Evolutionary conservation across 1,140 invertebrate genomes (phyloP).

Genomic region (Daktulosphaira vitifoliae): DNA sequence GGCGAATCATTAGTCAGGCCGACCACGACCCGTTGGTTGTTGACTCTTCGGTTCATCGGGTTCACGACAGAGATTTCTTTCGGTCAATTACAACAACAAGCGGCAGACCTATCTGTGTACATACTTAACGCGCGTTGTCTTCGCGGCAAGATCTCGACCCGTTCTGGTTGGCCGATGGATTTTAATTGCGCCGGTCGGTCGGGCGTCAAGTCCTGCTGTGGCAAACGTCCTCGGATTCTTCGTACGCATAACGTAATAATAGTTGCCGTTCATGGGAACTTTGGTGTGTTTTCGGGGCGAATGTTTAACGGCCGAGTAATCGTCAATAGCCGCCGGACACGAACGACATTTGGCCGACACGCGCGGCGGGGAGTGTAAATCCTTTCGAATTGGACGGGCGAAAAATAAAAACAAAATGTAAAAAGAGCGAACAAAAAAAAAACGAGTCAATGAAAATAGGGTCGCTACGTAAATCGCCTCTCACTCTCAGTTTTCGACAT

Average conservation of each 20-base stretch:
- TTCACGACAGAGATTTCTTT: conserved; percentile 24
- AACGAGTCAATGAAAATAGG: too few relatives aligned
- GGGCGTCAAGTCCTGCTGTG: neutral
- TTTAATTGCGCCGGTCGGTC: conserved; percentile 19
- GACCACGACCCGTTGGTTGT: neutral
- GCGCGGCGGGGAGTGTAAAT: conserved; percentile 30
- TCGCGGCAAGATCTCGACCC: too few relatives aligned
- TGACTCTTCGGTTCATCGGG: conserved; percentile 22
- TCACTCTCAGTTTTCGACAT: too few relatives aligned
- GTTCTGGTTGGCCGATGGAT: conserved; percentile 28
- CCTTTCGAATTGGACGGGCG: conserved; percentile 29
- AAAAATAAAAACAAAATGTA: neutral
- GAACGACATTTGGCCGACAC: conserved; percentile 23
- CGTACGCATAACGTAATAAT: neutral
- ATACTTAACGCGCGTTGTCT: too few relatives aligned
- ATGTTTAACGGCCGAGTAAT: conserved; percentile 30
- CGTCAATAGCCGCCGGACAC: conserved; percentile 31
- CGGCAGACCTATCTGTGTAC: too few relatives aligned
- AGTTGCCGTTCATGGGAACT: conserved; percentile 17
- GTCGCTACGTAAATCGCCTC: too few relatives aligned
- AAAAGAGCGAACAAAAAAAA: neutral
- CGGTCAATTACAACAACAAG: conserved; percentile 17
- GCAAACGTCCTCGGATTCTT: too few relatives aligned
- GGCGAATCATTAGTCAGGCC: conserved; percentile 16
- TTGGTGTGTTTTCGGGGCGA: neutral